Percentiles rank a stretch among this genome's conserved stretches.
Conservation (phyloP, 2,113 vertebrate genomes). For the Cheilinus undulatus region DNA sequence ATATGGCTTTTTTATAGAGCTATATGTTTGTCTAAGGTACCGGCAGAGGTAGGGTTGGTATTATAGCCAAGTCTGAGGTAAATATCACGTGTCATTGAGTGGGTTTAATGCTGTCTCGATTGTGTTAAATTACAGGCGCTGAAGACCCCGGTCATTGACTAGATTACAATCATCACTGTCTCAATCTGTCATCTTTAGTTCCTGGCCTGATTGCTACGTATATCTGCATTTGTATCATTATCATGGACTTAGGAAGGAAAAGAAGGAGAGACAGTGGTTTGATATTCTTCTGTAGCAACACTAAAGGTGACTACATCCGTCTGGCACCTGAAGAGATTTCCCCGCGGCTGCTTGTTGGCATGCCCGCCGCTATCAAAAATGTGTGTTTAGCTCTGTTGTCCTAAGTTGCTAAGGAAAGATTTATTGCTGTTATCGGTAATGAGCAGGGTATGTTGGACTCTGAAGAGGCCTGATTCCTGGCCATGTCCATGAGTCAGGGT, state of each 20-base stretch:
- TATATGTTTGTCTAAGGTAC: slow-evolving; percentile 45
- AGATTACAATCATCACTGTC: slow-evolving; percentile 54
- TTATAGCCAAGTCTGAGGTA: slow-evolving; percentile 33
- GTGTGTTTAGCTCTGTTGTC: slow-evolving; percentile 72
- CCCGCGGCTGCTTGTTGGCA: slow-evolving; percentile 51
- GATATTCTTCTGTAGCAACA: slow-evolving; percentile 21
- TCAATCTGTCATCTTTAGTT: slow-evolving; percentile 40
- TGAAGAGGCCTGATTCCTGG: slow-evolving; percentile 50
- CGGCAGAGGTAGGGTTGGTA: slow-evolving; percentile 16
- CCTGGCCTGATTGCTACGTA: slow-evolving; percentile 45
- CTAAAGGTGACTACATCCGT: slow-evolving; percentile 63
- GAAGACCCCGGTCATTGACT: slow-evolving; percentile 26
- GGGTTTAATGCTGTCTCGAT: slow-evolving; percentile 21
- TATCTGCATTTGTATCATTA: slow-evolving; percentile 47
- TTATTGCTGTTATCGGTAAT: slow-evolving; percentile 72
- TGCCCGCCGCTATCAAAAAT: slow-evolving; percentile 48
- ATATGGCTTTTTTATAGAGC: slow-evolving; percentile 55
- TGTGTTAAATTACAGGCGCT: slow-evolving; percentile 33
- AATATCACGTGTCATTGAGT: slow-evolving; percentile 30
- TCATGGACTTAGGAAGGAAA: slow-evolving; percentile 16
- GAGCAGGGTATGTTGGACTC: slow-evolving; percentile 65
- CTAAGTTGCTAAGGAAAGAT: slow-evolving; percentile 75
- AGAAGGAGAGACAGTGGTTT: slow-evolving; percentile 25
- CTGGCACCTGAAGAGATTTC: slow-evolving; percentile 68
- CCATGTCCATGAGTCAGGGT: slow-evolving; percentile 66